Conservation (phyloP, 2,797 vertebrate species). For the Sarcoramphus papa region DNA sequence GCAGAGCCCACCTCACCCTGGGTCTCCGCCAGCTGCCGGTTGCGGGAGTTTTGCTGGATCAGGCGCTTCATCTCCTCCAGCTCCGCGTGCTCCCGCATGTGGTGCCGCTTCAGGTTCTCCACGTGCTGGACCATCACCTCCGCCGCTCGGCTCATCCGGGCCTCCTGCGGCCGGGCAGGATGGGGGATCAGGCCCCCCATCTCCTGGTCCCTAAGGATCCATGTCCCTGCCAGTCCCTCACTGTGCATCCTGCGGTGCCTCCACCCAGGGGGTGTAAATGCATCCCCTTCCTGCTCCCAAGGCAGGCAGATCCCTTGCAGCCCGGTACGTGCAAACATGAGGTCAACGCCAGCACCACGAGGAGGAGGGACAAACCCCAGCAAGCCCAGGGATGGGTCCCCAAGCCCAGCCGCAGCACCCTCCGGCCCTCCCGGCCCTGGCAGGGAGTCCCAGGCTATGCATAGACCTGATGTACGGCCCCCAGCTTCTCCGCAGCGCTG, state of each 20-base stretch:
- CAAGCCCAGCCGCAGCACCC: background rate
- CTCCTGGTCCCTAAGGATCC: background rate
- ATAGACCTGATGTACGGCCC: slow-evolving; percentile 85
- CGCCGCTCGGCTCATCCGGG: slow-evolving; percentile 78
- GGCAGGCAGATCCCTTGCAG: background rate
- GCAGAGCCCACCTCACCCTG: slow-evolving; percentile 53
- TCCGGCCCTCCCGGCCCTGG: background rate
- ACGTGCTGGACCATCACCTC: slow-evolving; percentile 87
- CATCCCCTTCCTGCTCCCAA: background rate
- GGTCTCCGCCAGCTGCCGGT: slow-evolving; percentile 62
- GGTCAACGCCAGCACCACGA: accelerated
- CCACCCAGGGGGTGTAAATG: background rate
- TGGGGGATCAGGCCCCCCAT: background rate
- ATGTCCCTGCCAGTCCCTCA: background rate
- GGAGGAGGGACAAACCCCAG: background rate
- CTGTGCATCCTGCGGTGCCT: background rate
- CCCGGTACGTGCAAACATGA: accelerated
- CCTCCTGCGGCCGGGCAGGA: slow-evolving; percentile 71
- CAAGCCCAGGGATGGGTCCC: background rate
- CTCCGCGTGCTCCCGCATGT: slow-evolving; percentile 71
- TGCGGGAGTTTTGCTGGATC: slow-evolving; percentile 72
- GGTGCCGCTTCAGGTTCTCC: slow-evolving; percentile 80
- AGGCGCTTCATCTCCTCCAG: slow-evolving; percentile 81
- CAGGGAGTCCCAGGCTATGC: background rate
- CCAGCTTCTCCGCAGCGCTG: slow-evolving; percentile 80